Evolutionary conservation across 2,113 vertebrate species (phyloP).

Genomic region (Ophthalmolycus amberensis): DNA sequence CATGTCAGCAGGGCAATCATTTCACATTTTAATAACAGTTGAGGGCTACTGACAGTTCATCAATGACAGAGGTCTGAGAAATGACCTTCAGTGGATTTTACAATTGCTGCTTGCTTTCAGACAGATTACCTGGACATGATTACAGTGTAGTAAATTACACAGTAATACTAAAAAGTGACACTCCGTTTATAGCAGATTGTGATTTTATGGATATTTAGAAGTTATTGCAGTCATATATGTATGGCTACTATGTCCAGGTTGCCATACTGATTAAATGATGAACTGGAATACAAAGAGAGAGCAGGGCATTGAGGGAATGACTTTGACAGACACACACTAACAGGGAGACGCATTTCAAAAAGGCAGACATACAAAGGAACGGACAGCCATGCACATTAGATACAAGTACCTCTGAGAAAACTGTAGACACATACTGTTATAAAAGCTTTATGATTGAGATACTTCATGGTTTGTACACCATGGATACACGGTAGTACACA

Average conservation of each 20-base stretch:
- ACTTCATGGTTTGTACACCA: slow-evolving; percentile 26
- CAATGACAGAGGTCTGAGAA: slow-evolving; percentile 25
- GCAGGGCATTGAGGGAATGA: slow-evolving; percentile 9
- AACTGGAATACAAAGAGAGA: slow-evolving; percentile 4
- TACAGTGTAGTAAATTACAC: neutral
- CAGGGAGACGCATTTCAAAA: slow-evolving; percentile 36
- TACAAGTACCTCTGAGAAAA: slow-evolving; percentile 54
- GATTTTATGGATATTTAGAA: neutral
- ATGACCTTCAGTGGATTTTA: neutral
- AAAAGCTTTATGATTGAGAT: slow-evolving; percentile 53
- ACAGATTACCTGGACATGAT: slow-evolving; percentile 15
- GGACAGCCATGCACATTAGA: slow-evolving; percentile 44
- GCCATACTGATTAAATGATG: neutral
- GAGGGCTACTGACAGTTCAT: slow-evolving; percentile 15
- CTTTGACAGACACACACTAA: slow-evolving; percentile 16
- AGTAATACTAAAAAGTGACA: neutral
- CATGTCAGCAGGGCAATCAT: slow-evolving; percentile 29
- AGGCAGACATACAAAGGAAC: slow-evolving; percentile 34
- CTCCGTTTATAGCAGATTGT: neutral
- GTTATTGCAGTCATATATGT: neutral
- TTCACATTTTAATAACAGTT: slow-evolving; percentile 44
- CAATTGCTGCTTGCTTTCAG: neutral
- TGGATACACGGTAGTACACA: slow-evolving; percentile 41
- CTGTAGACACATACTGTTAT: slow-evolving; percentile 48
- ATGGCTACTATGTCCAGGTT: neutral